phyloP scores from a whole-genome alignment of 2,888 invertebrate species.

The Stenotaenia linearis region DNA sequence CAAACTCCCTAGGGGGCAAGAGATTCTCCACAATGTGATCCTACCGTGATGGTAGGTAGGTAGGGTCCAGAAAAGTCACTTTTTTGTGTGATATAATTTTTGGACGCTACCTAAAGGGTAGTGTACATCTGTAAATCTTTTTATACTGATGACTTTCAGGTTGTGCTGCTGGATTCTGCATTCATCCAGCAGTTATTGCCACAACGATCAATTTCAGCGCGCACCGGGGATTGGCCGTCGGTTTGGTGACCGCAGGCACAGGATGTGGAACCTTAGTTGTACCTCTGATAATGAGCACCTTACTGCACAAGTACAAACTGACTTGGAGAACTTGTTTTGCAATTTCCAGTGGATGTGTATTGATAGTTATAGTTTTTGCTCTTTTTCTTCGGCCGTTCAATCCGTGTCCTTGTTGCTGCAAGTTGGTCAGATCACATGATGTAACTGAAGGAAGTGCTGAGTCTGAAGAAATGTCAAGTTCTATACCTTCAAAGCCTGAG shows the following conservation, averaged over 20 bases:
- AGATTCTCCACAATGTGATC: no score
- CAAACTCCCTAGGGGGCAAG: no score
- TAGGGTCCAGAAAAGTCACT: no score
- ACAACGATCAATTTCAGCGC: not conserved
- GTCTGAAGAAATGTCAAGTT: no score
- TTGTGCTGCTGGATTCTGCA: constrained; percentile 15
- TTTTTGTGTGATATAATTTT: no score
- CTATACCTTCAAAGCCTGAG: no score
- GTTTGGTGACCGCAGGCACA: constrained; percentile 23
- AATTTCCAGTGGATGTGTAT: not conserved
- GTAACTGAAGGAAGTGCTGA: not conserved
- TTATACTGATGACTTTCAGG: not conserved
- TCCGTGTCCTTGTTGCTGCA: constrained; percentile 24
- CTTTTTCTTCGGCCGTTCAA: constrained; percentile 1
- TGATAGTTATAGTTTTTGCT: not conserved
- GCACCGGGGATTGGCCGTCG: constrained; percentile 24
- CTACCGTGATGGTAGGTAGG: no score
- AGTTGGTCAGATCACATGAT: not conserved
- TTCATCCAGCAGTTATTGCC: constrained; percentile 27
- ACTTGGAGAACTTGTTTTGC: not conserved
- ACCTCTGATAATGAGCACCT: not conserved
- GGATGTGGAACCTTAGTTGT: constrained; percentile 3
- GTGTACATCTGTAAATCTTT: not conserved
- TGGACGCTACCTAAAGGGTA: not conserved
- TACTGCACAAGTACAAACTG: not conserved